These are phyloP conservation scores for Epizoanthus illoricatus DNA, from an alignment of 92 coral and sea anemone species.

Conservation along the genomic window DNA sequence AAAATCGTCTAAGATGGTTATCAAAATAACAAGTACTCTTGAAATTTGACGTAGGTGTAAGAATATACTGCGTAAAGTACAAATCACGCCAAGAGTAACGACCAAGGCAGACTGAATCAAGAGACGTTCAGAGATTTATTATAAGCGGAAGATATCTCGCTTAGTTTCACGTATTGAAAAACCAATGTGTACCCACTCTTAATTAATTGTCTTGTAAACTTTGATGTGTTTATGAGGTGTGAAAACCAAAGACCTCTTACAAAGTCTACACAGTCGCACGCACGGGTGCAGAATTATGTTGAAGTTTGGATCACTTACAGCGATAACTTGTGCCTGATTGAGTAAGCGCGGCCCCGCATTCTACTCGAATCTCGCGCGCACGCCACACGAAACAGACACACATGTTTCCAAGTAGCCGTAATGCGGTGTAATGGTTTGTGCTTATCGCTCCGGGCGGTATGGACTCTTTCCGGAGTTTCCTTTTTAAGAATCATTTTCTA, in stretches of 20 bases:
- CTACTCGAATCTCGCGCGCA: background rate
- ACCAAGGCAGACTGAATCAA: background rate
- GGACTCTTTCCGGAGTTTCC: background rate
- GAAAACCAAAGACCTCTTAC: slow-evolving; percentile 19
- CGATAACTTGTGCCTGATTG: background rate
- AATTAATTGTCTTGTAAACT: slow-evolving; percentile 32
- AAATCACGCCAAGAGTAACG: background rate
- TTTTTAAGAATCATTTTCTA: background rate
- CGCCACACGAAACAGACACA: background rate
- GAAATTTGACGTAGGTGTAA: background rate
- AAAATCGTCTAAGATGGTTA: too few relatives aligned
- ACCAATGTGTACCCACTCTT: background rate
- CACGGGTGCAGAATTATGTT: background rate
- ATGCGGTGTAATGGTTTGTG: too few relatives aligned
- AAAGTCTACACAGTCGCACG: slow-evolving; percentile 3
- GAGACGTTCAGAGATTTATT: too few relatives aligned
- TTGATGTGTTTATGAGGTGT: slow-evolving; percentile 45
- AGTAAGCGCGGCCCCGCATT: background rate
- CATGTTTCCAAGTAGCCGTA: too few relatives aligned
- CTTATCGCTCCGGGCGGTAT: slow-evolving; percentile 10
- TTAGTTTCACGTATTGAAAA: background rate
- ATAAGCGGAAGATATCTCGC: background rate
- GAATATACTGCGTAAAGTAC: background rate
- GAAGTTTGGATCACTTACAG: background rate
- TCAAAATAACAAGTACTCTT: background rate